Base-by-base conservation (phyloP, 2,113 vertebrate genomes). In the Chlamydotis undulata region DNA sequence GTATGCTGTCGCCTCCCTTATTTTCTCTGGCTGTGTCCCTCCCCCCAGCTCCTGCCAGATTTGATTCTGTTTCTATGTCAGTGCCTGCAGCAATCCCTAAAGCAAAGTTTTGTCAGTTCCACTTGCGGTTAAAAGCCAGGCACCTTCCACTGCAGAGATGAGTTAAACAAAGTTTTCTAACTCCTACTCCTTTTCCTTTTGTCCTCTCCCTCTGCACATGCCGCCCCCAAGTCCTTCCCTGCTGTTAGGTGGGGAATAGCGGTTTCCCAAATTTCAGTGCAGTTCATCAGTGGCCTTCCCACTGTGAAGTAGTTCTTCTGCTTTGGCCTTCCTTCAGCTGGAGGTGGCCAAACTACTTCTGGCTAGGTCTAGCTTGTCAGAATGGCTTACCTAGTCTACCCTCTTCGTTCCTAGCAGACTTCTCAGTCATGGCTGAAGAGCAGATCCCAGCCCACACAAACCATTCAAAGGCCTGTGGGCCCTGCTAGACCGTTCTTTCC, bases 31-130 rank as follows among this genome's bases (percentile, higher is more conserved):
- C 41, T 68, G 7, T 69, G 64, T 88, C 85, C 74, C 94, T 83
- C n/a, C 83, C 78, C 39, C 52, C 55, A 60, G 47, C 61, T 83
- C 47, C 83, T 95, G 83, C 31, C 87, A 74, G 79, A 45, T 81
- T 61, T 93, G 31, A 89, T 94, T 91, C 63, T 83, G 23, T 90
- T 87, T 90, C 79, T 89, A 19, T 92, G 94, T 89, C 59, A 77
- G 47, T 60, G 96, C 84, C 71, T 92, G 55, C 86, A 73, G 82
- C 64, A 91, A 84, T 87, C 73, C 71, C 80, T 93, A 13, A 61
- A 88, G 84, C 91, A 86, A 85, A 69, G 71, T 94, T 87, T 94
- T 90, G 56, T 65, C 87, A 65, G 35, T 84, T 85, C 37, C 55
- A 87, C 16, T 60, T 77, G 49, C 75, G 94, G 59, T 91, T 92